Conservation (phyloP, 1,140 invertebrate species). For the Euglossa dilemma region DNA sequence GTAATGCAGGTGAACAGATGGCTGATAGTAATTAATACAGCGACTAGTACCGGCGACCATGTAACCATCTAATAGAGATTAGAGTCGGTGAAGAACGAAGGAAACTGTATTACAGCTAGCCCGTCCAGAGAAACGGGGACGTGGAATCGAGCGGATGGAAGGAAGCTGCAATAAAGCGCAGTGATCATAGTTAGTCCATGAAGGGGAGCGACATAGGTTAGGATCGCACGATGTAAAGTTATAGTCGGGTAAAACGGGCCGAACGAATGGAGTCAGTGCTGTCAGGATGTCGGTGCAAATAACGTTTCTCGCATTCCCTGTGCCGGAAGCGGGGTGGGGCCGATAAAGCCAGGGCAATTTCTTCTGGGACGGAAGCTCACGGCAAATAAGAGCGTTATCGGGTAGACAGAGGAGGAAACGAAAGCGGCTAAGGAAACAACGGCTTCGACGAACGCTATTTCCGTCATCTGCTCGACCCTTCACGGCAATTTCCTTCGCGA, state of each 20-base stretch:
- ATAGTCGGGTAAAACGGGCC: not conserved
- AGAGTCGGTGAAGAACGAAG: too few relatives aligned
- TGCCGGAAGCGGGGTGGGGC: not conserved
- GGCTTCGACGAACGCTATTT: not conserved
- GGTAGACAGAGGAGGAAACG: not conserved
- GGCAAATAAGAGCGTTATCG: slow-evolving; percentile 40
- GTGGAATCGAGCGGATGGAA: not conserved
- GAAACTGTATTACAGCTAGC: too few relatives aligned
- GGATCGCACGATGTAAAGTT: slow-evolving; percentile 8
- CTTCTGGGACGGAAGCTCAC: slow-evolving; percentile 23
- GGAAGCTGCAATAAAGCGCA: not conserved
- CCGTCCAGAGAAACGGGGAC: too few relatives aligned
- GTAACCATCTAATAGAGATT: too few relatives aligned
- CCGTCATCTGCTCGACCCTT: not conserved
- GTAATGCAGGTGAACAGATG: too few relatives aligned
- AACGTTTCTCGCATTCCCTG: slow-evolving; percentile 25
- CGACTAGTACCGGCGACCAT: too few relatives aligned
- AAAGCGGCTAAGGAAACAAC: slow-evolving; percentile 17
- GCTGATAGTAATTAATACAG: too few relatives aligned
- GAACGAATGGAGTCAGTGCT: slow-evolving; percentile 11
- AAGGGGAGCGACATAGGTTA: not conserved
- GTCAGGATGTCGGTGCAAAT: slow-evolving; percentile 16
- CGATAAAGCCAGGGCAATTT: slow-evolving; percentile 46
- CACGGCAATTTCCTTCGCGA: not conserved
- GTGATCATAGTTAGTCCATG: not conserved